These are phyloP conservation scores for Podiceps cristatus DNA, from an alignment of 2,113 vertebrate species.

Conservation along the genomic window DNA sequence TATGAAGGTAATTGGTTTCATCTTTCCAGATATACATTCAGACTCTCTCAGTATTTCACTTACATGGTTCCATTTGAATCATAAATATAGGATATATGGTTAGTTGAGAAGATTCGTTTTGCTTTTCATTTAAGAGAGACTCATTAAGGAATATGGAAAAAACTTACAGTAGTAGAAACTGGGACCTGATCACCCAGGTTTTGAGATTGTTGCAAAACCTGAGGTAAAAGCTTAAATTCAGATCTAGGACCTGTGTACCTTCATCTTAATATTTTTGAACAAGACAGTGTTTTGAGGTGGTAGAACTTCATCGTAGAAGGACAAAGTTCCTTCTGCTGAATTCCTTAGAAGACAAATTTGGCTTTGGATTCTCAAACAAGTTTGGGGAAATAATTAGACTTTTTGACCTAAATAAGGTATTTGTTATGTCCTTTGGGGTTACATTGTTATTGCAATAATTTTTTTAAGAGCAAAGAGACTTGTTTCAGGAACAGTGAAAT, in stretches of 20 bases:
- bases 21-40: background rate
- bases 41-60: background rate
- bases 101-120: background rate
- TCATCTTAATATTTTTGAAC: background rate
- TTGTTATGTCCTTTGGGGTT: background rate
- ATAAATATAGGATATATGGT: background rate
- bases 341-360: background rate
- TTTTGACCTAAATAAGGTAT: background rate
- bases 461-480: background rate
- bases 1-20: background rate
- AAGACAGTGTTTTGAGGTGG: background rate
- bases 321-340: background rate
- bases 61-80: background rate
- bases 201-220: background rate
- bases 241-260: background rate
- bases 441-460: background rate
- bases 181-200: background rate
- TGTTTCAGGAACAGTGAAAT: background rate
- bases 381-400: background rate
- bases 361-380: background rate
- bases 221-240: background rate
- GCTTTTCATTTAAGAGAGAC: background rate
- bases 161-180: background rate
- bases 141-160: background rate
- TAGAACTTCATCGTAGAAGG: background rate